These are phyloP conservation scores for Pseudochirops corinnae DNA, from an alignment of 2,797 vertebrate species.

Conservation along the genomic window DNA sequence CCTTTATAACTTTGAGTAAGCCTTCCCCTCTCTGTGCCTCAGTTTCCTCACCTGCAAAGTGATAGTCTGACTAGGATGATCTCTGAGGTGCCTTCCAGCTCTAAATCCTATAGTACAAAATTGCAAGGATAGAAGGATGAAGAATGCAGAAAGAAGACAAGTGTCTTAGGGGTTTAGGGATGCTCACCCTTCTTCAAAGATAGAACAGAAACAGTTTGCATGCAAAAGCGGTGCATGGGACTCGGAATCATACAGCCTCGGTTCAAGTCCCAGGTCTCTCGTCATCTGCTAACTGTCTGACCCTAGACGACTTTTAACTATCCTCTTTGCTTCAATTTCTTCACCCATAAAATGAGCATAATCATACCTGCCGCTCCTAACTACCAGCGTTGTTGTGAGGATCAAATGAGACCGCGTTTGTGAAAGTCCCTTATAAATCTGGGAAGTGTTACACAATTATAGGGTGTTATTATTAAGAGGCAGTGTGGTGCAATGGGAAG, in stretches of 20 bases:
- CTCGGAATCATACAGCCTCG: background rate
- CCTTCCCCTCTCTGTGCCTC: background rate
- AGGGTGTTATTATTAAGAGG: background rate
- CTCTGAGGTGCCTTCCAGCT: background rate
- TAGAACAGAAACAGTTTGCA: background rate
- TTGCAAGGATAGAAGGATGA: background rate
- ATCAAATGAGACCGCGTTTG: background rate
- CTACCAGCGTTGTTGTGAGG: background rate
- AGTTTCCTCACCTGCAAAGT: background rate
- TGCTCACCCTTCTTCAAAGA: background rate
- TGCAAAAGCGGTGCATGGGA: background rate
- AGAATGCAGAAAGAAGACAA: background rate
- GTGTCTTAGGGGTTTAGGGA: background rate
- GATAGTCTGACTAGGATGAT: background rate
- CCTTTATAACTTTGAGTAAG: background rate
- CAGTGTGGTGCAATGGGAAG: background rate
- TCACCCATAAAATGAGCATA: background rate
- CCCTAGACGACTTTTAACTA: background rate
- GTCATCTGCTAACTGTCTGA: background rate
- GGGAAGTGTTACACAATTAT: background rate
- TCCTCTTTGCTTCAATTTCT: background rate
- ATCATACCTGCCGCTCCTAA: background rate
- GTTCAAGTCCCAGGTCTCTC: background rate
- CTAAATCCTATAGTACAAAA: background rate
- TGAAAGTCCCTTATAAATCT: background rate